Evolutionary conservation across 2,113 vertebrate genomes (phyloP).

Genomic region (Crotalus horridus): DNA sequence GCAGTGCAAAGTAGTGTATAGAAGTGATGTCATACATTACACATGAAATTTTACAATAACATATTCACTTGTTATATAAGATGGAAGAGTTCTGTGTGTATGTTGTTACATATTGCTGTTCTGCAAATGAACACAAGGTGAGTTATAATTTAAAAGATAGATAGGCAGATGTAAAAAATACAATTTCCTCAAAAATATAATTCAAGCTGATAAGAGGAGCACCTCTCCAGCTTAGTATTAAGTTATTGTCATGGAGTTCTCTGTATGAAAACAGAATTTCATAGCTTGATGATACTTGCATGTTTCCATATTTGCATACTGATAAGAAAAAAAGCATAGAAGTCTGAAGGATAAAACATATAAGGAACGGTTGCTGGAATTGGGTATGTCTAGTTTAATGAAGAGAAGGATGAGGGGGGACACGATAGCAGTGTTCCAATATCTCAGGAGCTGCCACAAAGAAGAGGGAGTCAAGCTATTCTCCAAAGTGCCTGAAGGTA

Average conservation of each 20-base stretch:
- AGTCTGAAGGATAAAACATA: no score
- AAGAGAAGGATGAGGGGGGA: no score
- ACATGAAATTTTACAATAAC: background rate
- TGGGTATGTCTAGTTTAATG: no score
- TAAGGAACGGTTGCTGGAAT: no score
- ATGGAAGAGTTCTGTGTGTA: background rate
- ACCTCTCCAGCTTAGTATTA: background rate
- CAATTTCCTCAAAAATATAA: background rate
- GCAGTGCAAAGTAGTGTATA: background rate
- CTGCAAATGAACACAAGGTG: background rate
- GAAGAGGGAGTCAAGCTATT: no score
- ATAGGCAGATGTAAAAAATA: background rate
- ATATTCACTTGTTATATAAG: background rate
- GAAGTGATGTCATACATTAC: background rate
- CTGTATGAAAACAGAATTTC: background rate
- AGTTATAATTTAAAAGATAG: background rate
- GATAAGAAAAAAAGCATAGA: background rate
- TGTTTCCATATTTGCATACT: background rate
- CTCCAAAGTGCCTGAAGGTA: no score
- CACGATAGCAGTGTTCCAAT: no score
- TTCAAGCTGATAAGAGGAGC: background rate
- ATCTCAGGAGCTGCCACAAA: no score
- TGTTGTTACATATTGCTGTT: background rate
- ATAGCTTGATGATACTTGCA: background rate
- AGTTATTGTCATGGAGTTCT: background rate